Evolutionary conservation across 2,888 invertebrate genomes (phyloP).

Genomic region (Lepidochitona cinerea): DNA sequence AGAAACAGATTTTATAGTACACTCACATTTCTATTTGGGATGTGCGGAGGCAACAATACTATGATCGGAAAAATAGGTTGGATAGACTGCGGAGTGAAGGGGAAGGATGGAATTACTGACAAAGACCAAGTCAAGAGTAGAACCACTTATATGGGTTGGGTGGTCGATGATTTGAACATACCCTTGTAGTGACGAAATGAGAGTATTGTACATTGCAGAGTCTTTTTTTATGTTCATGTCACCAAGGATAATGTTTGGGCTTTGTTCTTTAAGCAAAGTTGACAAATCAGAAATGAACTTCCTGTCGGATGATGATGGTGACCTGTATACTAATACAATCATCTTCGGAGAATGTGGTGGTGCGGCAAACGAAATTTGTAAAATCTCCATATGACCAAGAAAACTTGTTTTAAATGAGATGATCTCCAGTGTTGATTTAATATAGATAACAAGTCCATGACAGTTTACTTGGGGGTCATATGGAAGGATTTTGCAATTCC

Average conservation of each 20-base stretch:
- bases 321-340: not conserved
- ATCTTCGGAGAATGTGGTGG: not conserved
- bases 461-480: not conserved
- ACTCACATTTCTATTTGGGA: not conserved
- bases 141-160: not conserved
- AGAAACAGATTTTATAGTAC: not conserved
- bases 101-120: not conserved
- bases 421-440: not conserved
- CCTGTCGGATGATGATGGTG: not conserved
- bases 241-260: not conserved
- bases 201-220: not conserved
- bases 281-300: not conserved
- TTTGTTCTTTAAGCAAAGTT: not conserved
- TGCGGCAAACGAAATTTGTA: not conserved
- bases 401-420: not conserved
- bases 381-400: not conserved
- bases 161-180: not conserved
- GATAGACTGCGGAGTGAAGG: not conserved
- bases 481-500: not conserved
- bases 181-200: not conserved
- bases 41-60: not conserved
- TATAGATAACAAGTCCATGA: slow-evolving; percentile 6
- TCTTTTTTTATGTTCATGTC: not conserved
- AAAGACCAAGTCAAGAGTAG: not conserved
- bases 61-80: not conserved